Evolutionary conservation across 2,797 vertebrate species (phyloP).

Genomic region (Phaenicophaeus curvirostris): DNA sequence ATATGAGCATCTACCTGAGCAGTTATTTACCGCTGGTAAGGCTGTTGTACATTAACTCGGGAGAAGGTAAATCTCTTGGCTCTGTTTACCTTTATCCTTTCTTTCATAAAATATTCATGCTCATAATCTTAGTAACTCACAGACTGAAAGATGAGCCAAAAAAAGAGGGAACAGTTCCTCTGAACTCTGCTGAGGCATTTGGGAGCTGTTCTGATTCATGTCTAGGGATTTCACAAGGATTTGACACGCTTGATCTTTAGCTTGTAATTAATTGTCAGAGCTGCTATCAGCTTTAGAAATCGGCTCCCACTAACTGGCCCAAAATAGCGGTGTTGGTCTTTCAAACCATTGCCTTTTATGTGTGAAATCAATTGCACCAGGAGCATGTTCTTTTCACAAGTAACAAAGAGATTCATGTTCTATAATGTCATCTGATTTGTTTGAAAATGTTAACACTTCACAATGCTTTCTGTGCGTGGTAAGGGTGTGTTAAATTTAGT

Average conservation of each 20-base stretch:
- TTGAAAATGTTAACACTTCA: constrained; percentile 8
- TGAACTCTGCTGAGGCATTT: neutral
- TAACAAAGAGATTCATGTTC: constrained; percentile 42
- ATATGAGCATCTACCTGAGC: neutral
- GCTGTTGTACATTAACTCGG: neutral
- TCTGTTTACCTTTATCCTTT: neutral
- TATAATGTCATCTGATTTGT: constrained; percentile 28
- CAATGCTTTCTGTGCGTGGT: neutral
- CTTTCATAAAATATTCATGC: neutral
- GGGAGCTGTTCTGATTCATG: constrained; percentile 2
- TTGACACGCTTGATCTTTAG: constrained; percentile 60
- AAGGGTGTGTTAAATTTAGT: neutral
- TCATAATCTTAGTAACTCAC: neutral
- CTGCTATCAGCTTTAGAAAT: constrained; percentile 42
- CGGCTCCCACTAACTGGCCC: neutral
- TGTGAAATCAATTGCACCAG: constrained; percentile 52
- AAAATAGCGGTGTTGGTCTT: constrained; percentile 40
- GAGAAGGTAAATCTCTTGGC: neutral
- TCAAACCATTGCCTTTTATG: constrained; percentile 34
- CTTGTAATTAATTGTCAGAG: constrained; percentile 58
- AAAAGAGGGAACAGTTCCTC: neutral
- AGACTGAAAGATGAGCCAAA: neutral
- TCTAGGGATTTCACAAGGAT: constrained; percentile 30
- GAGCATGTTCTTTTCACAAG: constrained; percentile 22
- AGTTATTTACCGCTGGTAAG: neutral